phyloP scores from a whole-genome alignment of 2,888 invertebrate species.

The Saturnia pavonia region DNA sequence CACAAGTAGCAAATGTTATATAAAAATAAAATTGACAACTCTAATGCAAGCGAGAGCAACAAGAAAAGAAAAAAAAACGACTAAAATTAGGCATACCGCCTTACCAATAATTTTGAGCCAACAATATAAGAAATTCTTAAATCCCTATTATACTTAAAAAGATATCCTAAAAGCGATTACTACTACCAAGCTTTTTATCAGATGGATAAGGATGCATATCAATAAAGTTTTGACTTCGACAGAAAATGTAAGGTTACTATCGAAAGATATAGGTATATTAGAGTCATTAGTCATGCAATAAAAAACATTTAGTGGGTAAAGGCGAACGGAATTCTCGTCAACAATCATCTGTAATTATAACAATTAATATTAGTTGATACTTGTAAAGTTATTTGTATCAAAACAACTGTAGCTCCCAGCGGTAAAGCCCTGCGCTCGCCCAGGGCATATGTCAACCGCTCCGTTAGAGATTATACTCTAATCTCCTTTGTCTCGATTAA shows the following conservation, averaged over 20 bases:
- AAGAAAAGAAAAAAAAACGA: not conserved
- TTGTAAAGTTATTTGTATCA: not conserved
- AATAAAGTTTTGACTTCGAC: not conserved
- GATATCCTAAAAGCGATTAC: not conserved
- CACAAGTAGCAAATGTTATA: not conserved
- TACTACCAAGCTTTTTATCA: not conserved
- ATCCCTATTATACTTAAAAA: not conserved
- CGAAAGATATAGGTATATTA: too few species aligned
- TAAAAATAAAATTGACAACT: not conserved
- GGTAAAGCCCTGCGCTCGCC: conserved; percentile 34
- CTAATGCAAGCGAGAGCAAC: not conserved
- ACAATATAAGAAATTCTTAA: not conserved
- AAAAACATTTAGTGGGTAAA: not conserved
- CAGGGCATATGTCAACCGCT: conserved; percentile 74
- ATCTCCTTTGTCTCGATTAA: conserved; percentile 74
- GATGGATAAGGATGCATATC: not conserved
- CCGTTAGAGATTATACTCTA: conserved; percentile 72
- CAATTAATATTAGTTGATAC: not conserved
- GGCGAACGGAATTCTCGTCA: not conserved
- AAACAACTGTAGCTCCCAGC: conserved; percentile 3
- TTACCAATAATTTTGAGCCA: not conserved
- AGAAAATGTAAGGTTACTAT: not conserved
- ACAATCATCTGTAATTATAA: not conserved
- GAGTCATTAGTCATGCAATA: too few species aligned
- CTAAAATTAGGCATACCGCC: not conserved